Base-by-base conservation (phyloP, 2,113 vertebrate species). In the Prochilodus magdalenae region DNA sequence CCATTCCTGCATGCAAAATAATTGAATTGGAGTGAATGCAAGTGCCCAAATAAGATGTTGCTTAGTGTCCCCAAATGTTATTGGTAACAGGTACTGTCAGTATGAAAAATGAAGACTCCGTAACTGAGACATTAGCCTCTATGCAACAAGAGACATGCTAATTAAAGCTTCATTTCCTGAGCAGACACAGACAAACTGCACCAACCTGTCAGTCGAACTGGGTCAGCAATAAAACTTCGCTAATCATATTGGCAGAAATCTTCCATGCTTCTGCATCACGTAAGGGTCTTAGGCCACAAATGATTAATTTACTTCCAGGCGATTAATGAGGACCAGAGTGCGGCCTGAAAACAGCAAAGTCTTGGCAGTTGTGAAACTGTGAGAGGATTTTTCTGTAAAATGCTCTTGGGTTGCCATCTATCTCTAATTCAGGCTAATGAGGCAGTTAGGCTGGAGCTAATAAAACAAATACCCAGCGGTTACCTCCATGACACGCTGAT, bases 401-500 rank as follows among this genome's bases (percentile, higher is more conserved):
- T 62, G 40, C 33, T 67, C 29, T 82, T 73, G 60, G 40, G 73
- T 71, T 87, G 80, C 80, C 78, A 82, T 84, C 26, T 73, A 84
- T 77, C 59, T 81, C 57, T 73, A 78, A 84, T 82, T 75, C 33
- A 36, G 75, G 75, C 71, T 84, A 87, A 87, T 87, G 76, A 87
- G 80, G 75, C 79, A 67, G 26, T 72, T 49, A 75, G 75, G 63
- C 65, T 18, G 71, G 77, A 84, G 62, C 70, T 87, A 65, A 60
- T 55, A 78, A 84, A 84, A 82, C 83, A 86, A 90, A 85, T 62
- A 86, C 71, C 83, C 70, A 67, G 79, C 59, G 88, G 84, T 83
- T 84, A 79, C 75, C 67, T 84, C 30, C 16, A 24, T 63, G 66
- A 67, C 65, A 78, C 55, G 71, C 75, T 70, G 53, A 70, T n/a